Evolutionary conservation across 2,888 invertebrate species (phyloP).

Genomic region (Volucella inflata): DNA sequence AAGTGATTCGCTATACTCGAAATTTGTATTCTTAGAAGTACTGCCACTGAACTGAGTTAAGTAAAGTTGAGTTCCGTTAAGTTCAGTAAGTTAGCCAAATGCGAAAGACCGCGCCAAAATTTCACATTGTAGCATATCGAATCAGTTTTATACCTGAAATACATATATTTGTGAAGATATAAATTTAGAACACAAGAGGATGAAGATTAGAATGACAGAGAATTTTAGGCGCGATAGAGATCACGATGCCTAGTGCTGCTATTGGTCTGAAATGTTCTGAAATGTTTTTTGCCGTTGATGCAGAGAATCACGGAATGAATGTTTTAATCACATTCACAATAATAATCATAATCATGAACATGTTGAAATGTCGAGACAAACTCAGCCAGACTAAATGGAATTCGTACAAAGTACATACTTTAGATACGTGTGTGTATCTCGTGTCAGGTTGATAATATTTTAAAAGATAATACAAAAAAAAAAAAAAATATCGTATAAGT

Average conservation of each 20-base stretch:
- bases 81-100: slow-evolving; percentile 51
- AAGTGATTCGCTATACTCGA: slow-evolving; percentile 42
- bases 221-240: slow-evolving; percentile 19
- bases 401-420: slow-evolving; percentile 60
- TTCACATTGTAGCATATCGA: slow-evolving; percentile 59
- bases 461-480: slow-evolving; percentile 41
- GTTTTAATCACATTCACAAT: slow-evolving; percentile 26
- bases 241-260: slow-evolving; percentile 13
- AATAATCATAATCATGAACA: slow-evolving; percentile 49
- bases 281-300: slow-evolving; percentile 8
- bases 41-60: slow-evolving; percentile 16
- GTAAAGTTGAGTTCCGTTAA: slow-evolving; percentile 41
- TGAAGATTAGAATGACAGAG: slow-evolving; percentile 15
- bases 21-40: slow-evolving; percentile 72
- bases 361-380: slow-evolving; percentile 60
- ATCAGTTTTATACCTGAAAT: slow-evolving; percentile 69
- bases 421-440: slow-evolving; percentile 56
- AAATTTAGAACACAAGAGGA: slow-evolving; percentile 65
- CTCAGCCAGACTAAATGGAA: slow-evolving; percentile 64
- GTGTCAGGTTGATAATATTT: slow-evolving; percentile 69
- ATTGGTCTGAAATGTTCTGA: background rate
- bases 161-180: slow-evolving; percentile 51
- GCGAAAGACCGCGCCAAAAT: slow-evolving; percentile 42
- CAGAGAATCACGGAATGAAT: slow-evolving; percentile 45
- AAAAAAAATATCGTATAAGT: slow-evolving; percentile 33